Conservation (phyloP, 2,888 invertebrate genomes). For the Crematogaster levior region DNA sequence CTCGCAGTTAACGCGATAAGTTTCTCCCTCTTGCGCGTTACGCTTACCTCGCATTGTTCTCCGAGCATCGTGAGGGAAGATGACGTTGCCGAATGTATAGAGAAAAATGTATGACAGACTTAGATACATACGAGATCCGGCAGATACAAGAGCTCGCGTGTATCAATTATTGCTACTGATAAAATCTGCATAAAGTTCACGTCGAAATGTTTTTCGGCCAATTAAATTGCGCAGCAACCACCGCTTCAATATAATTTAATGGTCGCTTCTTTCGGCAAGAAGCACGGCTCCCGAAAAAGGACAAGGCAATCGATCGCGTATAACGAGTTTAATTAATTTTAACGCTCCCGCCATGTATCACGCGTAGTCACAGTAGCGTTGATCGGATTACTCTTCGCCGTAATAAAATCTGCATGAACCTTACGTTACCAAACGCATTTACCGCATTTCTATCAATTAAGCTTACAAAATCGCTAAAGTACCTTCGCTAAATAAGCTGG, state of each 20-base stretch:
- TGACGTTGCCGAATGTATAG: not conserved
- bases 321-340: constrained; percentile 47
- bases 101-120: not conserved
- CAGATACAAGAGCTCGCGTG: not conserved
- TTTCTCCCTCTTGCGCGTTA: not conserved
- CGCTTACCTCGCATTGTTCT: constrained; percentile 1
- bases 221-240: constrained; percentile 1
- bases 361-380: not conserved
- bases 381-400: constrained; percentile 33
- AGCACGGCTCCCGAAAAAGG: constrained; percentile 1
- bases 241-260: constrained; percentile 1
- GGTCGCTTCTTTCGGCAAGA: not conserved
- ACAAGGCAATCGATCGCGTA: constrained; percentile 22
- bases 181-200: constrained; percentile 10
- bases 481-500: constrained; percentile 9
- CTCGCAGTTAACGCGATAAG: constrained; percentile 29
- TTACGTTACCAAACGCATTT: not conserved
- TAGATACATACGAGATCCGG: not conserved
- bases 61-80: not conserved
- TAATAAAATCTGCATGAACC: constrained; percentile 39
- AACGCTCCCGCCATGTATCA: constrained; percentile 2
- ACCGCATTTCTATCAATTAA: constrained; percentile 30
- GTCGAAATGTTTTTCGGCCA: not conserved
- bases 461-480: constrained; percentile 36
- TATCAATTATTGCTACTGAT: constrained; percentile 2